A percentile compares a stretch with the other conserved stretches of the same genome.
phyloP scores from a whole-genome alignment of 2,888 invertebrate genomes.

The Drosophila neotestacea region DNA sequence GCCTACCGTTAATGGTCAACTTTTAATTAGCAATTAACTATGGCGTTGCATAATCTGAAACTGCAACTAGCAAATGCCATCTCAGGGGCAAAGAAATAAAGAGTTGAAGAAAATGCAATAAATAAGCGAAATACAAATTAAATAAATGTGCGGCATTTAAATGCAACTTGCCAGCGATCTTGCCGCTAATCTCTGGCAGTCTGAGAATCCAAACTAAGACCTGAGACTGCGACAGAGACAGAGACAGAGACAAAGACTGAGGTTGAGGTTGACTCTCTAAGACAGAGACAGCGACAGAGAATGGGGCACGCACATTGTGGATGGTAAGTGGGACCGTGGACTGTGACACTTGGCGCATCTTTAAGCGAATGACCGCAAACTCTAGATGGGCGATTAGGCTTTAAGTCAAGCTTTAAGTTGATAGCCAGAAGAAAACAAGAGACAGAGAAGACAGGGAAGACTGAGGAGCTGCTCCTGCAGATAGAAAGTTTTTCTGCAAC shows the following conservation, averaged over 20 bases:
- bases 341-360: slow-evolving; percentile 74
- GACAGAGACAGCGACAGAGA: not conserved
- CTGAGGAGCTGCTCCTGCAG: slow-evolving; percentile 36
- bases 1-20: slow-evolving; percentile 57
- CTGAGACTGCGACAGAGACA: not conserved
- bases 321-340: slow-evolving; percentile 27
- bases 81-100: slow-evolving; percentile 35
- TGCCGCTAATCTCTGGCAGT: slow-evolving; percentile 64
- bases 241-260: not conserved
- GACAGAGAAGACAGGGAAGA: slow-evolving; percentile 4
- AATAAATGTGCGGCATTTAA: slow-evolving; percentile 80
- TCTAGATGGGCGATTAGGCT: slow-evolving; percentile 71
- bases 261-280: slow-evolving; percentile 11
- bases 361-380: slow-evolving; percentile 62
- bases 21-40: slow-evolving; percentile 74
- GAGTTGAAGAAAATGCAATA: slow-evolving; percentile 51
- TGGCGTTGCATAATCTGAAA: slow-evolving; percentile 62
- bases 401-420: slow-evolving; percentile 60
- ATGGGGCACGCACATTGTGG: slow-evolving; percentile 45
- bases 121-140: slow-evolving; percentile 69
- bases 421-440: slow-evolving; percentile 42
- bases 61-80: slow-evolving; percentile 28
- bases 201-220: slow-evolving; percentile 15
- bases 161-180: slow-evolving; percentile 52
- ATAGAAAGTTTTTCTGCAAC: slow-evolving; percentile 70